Evolutionary conservation across 2,113 vertebrate species (phyloP).

Genomic region (Psammodynastes pulverulentus): DNA sequence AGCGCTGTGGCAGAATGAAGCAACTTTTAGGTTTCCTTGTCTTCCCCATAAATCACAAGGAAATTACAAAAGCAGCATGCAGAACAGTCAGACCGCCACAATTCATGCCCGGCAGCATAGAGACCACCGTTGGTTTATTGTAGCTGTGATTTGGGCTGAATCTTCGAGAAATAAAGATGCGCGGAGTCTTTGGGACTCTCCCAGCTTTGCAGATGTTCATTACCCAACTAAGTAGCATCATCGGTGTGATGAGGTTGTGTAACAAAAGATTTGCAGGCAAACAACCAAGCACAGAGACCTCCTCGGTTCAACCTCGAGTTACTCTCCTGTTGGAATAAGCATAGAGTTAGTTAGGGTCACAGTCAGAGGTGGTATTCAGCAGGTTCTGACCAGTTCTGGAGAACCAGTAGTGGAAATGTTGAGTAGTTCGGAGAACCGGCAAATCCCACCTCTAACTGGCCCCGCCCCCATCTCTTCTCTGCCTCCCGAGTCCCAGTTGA

Average conservation of each 20-base stretch:
- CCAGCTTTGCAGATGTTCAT: not conserved
- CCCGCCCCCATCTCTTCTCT: too few relatives aligned
- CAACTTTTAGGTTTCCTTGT: constrained; percentile 32
- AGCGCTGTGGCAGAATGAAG: constrained; percentile 14
- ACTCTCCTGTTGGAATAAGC: not conserved
- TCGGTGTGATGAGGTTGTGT: not conserved
- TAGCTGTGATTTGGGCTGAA: constrained; percentile 11
- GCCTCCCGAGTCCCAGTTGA: too few relatives aligned
- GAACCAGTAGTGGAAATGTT: too few relatives aligned
- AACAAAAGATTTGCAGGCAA: not conserved
- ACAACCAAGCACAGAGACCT: not conserved
- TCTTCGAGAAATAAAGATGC: constrained; percentile 8
- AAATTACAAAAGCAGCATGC: constrained; percentile 16
- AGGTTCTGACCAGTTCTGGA: too few relatives aligned
- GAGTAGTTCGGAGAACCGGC: too few relatives aligned
- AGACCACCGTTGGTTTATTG: constrained; percentile 19
- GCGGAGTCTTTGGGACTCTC: not conserved
- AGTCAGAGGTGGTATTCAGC: not conserved
- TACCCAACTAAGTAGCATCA: not conserved
- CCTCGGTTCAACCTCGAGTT: not conserved
- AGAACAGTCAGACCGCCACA: constrained; percentile 29
- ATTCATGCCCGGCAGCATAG: constrained; percentile 24
- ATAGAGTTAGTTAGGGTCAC: not conserved
- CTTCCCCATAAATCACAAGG: constrained; percentile 44
- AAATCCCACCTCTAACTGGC: too few relatives aligned